Conservation (phyloP, 2,113 vertebrate genomes). For the Clarias gariepinus region DNA sequence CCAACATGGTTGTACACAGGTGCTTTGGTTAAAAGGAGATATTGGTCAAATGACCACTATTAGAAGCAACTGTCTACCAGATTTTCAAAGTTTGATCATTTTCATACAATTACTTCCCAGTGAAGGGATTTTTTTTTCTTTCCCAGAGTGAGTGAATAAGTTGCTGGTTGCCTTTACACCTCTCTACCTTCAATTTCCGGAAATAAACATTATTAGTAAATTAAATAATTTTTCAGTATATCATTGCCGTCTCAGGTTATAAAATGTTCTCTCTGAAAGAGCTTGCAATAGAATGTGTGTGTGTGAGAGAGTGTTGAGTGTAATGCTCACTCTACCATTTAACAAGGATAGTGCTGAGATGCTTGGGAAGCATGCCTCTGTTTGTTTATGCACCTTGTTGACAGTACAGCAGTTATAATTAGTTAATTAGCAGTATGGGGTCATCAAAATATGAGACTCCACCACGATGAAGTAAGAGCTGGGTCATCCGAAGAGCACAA, state of each 20-base stretch:
- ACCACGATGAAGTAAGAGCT: neutral
- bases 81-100: neutral
- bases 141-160: neutral
- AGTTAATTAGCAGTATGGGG: conserved; percentile 26
- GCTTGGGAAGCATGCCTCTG: neutral
- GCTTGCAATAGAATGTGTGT: neutral
- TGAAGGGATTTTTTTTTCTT: neutral
- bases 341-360: neutral
- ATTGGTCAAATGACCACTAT: neutral
- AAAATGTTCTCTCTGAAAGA: neutral
- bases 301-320: neutral
- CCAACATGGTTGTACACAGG: neutral
- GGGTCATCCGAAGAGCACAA: conserved; percentile 1
- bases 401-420: conserved; percentile 17
- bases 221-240: neutral
- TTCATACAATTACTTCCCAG: neutral
- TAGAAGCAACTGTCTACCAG: neutral
- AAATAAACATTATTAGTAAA: neutral
- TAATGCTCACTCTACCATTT: neutral
- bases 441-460: conserved; percentile 2
- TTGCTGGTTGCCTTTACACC: neutral
- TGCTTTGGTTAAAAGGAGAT: neutral
- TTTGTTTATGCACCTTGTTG: conserved; percentile 10
- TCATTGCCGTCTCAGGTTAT: neutral
- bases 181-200: neutral